Evolutionary conservation across 2,113 vertebrate species (phyloP).

Genomic region (Electrona antarctica): DNA sequence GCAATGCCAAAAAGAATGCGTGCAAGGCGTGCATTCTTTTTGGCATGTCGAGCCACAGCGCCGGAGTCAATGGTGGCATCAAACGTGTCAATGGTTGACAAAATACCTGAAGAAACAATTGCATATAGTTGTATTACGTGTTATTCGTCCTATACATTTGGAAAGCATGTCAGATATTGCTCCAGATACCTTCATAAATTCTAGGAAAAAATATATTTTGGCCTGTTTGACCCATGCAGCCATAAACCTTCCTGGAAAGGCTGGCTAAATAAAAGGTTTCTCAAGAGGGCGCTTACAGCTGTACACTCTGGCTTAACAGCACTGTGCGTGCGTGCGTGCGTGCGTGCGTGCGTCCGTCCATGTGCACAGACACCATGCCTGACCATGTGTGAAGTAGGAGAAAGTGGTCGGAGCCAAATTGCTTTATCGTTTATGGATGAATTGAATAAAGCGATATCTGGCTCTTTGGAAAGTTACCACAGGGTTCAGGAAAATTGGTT

Average conservation of each 20-base stretch:
- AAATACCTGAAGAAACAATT: no score
- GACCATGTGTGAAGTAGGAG: constrained; percentile 56
- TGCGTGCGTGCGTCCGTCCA: background rate
- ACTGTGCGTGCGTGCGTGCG: constrained; percentile 45
- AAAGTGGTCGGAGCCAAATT: constrained; percentile 71
- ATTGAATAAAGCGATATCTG: constrained; percentile 78
- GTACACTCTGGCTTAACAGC: constrained; percentile 69
- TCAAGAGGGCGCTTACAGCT: constrained; percentile 73
- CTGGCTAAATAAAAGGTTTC: constrained; percentile 60
- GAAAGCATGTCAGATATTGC: no score
- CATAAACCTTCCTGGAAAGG: constrained; percentile 70
- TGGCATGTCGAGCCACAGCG: no score
- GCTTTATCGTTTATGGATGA: constrained; percentile 74
- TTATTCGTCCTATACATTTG: no score
- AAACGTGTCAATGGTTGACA: no score
- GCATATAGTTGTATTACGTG: no score
- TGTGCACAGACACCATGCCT: background rate
- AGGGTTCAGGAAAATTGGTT: constrained; percentile 73
- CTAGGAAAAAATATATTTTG: constrained; percentile 35
- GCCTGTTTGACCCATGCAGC: constrained; percentile 37
- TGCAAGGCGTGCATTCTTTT: no score
- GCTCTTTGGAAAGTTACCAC: constrained; percentile 76
- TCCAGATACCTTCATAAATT: no score
- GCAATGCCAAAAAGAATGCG: no score
- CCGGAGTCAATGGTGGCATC: no score